Evolutionary conservation across 2,888 invertebrate species (phyloP), one percentile per base, ranked within the genome.

Genomic region (Cacoxenus indagator): DNA sequence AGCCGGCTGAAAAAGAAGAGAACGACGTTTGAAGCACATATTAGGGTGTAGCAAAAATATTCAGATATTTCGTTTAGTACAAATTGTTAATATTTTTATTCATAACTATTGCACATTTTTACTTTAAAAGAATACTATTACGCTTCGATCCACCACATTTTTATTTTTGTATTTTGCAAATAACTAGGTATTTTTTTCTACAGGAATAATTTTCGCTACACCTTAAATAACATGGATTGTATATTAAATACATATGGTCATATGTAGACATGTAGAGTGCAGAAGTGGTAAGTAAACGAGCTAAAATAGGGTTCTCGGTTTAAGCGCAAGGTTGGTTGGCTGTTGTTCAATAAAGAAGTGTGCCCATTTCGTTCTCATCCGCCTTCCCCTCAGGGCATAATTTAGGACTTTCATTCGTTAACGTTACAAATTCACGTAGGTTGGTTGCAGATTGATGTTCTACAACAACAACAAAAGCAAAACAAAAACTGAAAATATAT

Each of bases 331-430:
- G 26, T 64, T 59, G 27, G 55, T 59, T n/a, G n/a, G n/a, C n/a
- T 55, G 55, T 55, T 22, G n/a, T 26, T 59, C 57, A 59, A 51
- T 45, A 48, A 27, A 68, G 57, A 70, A 68, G 65, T 68, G 70
- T 70, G 70, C 70, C 51, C 59, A 59, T 62, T 67, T 29, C 64
- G 64, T 64, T 31, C 37, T 27, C 54, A 37, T 55, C 64, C 54
- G 45, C 65, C 66, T 57, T 68, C 67, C 24, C 67, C 73, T 70
- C 61, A 59, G 61, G 71, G 71, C 73, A 66, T 67, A 70, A 69
- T 68, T 73, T 69, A 69, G 72, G 65, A 70, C 70, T 68, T 73
- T 71, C 70, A 73, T 73, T 71, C 68, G 67, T 70, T 67, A 67
- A 67, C 67, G 48, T 65, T 65, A 69, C 67, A 70, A 70, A 65